phyloP scores from a whole-genome alignment of 2,888 invertebrate species.

The Dastarcus helophoroides region DNA sequence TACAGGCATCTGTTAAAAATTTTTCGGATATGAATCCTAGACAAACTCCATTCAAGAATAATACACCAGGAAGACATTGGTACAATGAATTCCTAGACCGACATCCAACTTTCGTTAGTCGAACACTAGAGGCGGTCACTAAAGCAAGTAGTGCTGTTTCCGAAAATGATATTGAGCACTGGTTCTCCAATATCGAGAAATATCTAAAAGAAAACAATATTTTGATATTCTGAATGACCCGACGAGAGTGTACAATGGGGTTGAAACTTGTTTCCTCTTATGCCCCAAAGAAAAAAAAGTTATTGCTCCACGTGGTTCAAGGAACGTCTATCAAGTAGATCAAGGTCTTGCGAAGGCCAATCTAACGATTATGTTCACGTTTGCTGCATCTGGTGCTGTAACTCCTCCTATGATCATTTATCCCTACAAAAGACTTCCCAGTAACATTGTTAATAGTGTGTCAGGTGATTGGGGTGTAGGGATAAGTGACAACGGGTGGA shows the following conservation, averaged over 20 bases:
- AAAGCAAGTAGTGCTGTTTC: conserved; percentile 1
- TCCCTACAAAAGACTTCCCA: conserved; percentile 26
- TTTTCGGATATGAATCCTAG: too few relatives aligned
- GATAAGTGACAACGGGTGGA: conserved; percentile 19
- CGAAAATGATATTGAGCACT: conserved; percentile 2
- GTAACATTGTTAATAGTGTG: conserved; percentile 21
- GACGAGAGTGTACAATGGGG: conserved; percentile 21
- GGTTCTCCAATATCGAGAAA: background rate
- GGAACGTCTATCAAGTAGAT: conserved; percentile 31
- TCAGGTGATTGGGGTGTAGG: conserved; percentile 27
- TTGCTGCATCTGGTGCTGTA: conserved; percentile 25
- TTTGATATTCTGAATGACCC: conserved; percentile 18
- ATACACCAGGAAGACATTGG: too few relatives aligned
- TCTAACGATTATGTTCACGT: conserved; percentile 32
- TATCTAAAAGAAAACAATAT: conserved; percentile 6
- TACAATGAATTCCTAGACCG: too few relatives aligned
- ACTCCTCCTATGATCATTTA: conserved; percentile 31
- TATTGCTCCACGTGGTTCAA: conserved; percentile 18
- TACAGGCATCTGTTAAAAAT: too few relatives aligned
- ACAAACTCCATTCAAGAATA: too few relatives aligned
- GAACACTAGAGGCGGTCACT: conserved; percentile 2
- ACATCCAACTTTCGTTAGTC: conserved; percentile 1
- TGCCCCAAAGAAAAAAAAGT: conserved; percentile 21
- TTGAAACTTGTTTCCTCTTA: conserved; percentile 23
- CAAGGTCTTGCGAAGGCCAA: conserved; percentile 26